Conservation (phyloP, 2,113 vertebrate species). For the Phylloscopus trochiloides region DNA sequence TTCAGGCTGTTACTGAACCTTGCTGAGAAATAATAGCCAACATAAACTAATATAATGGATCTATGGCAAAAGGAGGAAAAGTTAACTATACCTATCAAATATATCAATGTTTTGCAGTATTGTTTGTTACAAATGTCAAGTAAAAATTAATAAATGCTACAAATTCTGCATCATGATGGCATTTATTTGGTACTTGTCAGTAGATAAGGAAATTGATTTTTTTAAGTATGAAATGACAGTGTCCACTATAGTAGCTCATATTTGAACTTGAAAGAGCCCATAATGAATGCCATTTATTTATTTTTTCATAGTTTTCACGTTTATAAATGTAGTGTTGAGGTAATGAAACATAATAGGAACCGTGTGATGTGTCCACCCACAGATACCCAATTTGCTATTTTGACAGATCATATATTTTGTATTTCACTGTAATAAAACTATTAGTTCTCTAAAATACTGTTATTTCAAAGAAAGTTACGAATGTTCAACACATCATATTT, state of each 20-base stretch:
- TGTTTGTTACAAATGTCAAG: not conserved
- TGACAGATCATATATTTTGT: not conserved
- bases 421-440: not conserved
- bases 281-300: not conserved
- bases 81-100: not conserved
- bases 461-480: not conserved
- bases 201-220: not conserved
- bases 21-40: not conserved
- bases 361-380: not conserved
- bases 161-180: not conserved
- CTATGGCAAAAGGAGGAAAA: not conserved
- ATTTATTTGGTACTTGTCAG: not conserved
- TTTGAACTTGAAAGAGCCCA: not conserved
- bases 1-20: not conserved
- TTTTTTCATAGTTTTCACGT: not conserved
- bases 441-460: not conserved
- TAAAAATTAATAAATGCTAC: not conserved
- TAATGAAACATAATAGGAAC: not conserved
- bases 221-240: not conserved
- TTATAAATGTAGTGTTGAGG: not conserved
- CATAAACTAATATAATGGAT: not conserved
- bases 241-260: not conserved
- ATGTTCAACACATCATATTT: not conserved
- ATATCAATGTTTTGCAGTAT: not conserved
- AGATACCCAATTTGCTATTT: not conserved